Percentiles rank a stretch among this genome's conserved stretches.
phyloP scores from a whole-genome alignment of 2,113 vertebrate genomes.

The Paramormyrops kingsleyae region DNA sequence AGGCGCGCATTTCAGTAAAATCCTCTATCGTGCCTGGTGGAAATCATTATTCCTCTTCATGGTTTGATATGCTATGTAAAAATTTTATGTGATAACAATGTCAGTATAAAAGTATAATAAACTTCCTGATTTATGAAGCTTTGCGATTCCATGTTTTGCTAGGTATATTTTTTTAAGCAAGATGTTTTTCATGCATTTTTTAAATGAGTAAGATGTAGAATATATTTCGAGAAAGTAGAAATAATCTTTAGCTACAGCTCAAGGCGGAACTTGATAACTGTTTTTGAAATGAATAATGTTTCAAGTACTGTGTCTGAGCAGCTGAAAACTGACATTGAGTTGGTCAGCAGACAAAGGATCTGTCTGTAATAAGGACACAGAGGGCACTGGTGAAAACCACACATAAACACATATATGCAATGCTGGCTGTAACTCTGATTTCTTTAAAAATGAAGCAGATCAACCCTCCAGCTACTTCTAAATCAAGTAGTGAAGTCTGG shows the following conservation, averaged over 20 bases:
- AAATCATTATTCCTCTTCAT: background rate
- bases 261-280: background rate
- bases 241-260: background rate
- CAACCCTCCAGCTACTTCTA: background rate
- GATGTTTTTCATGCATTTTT: background rate
- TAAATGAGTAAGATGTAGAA: background rate
- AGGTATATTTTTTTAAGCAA: background rate
- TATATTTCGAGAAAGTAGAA: background rate
- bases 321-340: background rate
- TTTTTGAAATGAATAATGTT: background rate
- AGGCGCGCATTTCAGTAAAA: background rate
- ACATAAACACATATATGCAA: background rate
- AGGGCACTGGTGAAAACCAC: background rate
- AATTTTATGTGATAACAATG: background rate
- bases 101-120: background rate
- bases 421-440: background rate
- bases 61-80: background rate
- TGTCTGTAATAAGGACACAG: background rate
- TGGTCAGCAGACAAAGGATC: background rate
- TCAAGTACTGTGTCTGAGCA: background rate
- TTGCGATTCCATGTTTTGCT: background rate
- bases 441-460: background rate
- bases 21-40: background rate
- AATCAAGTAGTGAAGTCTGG: background rate
- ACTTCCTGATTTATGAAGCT: background rate